Conservation (phyloP, 2,797 vertebrate genomes). For the Alfaro cultratus region DNA sequence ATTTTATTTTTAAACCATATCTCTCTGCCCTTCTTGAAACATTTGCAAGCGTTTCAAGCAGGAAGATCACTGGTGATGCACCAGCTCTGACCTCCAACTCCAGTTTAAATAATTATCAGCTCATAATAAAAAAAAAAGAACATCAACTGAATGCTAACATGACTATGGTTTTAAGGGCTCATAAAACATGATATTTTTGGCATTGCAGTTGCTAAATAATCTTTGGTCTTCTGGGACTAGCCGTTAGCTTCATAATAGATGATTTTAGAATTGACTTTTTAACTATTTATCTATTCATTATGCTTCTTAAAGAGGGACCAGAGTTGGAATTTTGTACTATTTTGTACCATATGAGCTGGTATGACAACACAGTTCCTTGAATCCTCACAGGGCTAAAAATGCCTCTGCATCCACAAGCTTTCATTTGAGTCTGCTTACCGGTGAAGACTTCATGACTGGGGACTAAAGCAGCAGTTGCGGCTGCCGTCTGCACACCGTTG, state of each 20-base stretch:
- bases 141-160: background rate
- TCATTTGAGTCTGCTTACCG: conserved; percentile 77
- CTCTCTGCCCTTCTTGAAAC: background rate
- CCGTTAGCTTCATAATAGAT: background rate
- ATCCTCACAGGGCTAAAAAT: background rate
- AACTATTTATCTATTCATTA: too few species aligned
- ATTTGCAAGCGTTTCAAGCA: background rate
- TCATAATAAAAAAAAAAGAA: background rate
- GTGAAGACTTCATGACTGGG: conserved; percentile 86
- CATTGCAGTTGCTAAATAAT: background rate
- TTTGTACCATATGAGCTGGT: too few species aligned
- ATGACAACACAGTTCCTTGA: too few species aligned
- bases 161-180: background rate
- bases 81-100: background rate
- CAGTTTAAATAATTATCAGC: background rate
- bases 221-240: background rate
- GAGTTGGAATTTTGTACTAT: too few species aligned
- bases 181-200: background rate
- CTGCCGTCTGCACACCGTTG: conserved; percentile 76
- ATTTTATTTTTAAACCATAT: too few species aligned
- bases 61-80: background rate
- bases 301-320: too few species aligned
- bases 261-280: too few species aligned
- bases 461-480: conserved; percentile 79
- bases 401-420: background rate